These are phyloP conservation scores for Thecocarcelia acutangulata DNA, from an alignment of 2,888 invertebrate genomes.

Conservation along the genomic window DNA sequence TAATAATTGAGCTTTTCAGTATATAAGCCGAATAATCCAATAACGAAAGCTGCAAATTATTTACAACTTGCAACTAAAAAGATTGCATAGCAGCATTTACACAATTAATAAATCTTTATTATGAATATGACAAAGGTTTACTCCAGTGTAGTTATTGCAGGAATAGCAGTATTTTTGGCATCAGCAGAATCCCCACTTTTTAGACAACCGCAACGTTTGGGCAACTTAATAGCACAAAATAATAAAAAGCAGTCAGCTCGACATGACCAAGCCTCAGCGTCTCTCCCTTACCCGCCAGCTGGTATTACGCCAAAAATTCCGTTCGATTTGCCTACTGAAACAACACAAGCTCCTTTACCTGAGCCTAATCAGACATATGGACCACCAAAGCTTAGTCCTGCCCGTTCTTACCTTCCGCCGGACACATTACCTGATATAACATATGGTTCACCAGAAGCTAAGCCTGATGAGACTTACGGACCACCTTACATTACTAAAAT, in stretches of 20 bases:
- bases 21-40: conserved; percentile 58
- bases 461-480: conserved; percentile 68
- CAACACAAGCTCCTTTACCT: conserved; percentile 71
- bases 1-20: conserved; percentile 29
- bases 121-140: conserved; percentile 72
- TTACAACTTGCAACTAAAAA: conserved; percentile 48
- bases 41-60: conserved; percentile 54
- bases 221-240: conserved; percentile 34
- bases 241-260: conserved; percentile 71
- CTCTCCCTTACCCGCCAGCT: conserved; percentile 76
- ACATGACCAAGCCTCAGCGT: conserved; percentile 74
- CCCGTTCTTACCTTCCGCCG: conserved; percentile 72
- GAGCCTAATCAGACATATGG: conserved; percentile 75
- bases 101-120: conserved; percentile 60
- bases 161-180: conserved; percentile 66
- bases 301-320: conserved; percentile 76
- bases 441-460: conserved; percentile 73
- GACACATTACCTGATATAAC: conserved; percentile 72
- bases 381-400: conserved; percentile 72
- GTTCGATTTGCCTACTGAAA: conserved; percentile 76
- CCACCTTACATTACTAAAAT: conserved; percentile 66
- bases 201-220: conserved; percentile 58
- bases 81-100: conserved; percentile 29
- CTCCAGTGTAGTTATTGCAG: conserved; percentile 71
- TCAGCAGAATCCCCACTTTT: conserved; percentile 72